These are phyloP conservation scores for Enteromius radiatus DNA, from an alignment of 2,797 vertebrate genomes.

Conservation along the genomic window DNA sequence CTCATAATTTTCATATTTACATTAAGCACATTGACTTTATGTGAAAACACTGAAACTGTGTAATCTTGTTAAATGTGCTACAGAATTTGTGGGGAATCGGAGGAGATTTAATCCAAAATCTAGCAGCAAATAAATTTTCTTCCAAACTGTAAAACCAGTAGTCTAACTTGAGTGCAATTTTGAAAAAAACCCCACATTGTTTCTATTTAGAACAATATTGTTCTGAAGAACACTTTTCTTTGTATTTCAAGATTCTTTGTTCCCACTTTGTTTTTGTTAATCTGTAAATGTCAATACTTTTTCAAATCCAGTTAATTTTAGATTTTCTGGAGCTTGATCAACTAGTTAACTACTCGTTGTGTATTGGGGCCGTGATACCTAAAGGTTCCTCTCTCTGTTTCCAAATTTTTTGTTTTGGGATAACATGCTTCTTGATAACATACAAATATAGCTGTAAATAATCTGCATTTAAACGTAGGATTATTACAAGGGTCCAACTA, in stretches of 20 bases:
- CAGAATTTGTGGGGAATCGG: not conserved
- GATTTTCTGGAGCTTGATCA: not conserved
- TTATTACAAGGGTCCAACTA: not conserved
- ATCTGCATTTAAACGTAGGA: not conserved
- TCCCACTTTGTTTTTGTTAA: not conserved
- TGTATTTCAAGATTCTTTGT: not conserved
- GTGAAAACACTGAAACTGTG: too few relatives aligned
- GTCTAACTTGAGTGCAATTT: not conserved
- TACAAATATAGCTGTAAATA: not conserved
- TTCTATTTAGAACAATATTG: not conserved
- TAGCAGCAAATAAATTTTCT: not conserved
- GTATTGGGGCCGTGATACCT: not conserved
- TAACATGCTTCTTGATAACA: not conserved
- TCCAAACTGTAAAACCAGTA: not conserved
- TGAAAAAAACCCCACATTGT: not conserved
- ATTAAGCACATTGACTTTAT: too few relatives aligned
- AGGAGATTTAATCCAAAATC: too few relatives aligned
- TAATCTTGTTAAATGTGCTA: not conserved
- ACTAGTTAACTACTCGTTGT: not conserved
- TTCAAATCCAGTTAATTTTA: not conserved
- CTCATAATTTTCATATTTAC: not conserved
- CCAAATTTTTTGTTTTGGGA: constrained; percentile 13
- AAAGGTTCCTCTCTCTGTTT: not conserved
- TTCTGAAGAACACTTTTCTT: not conserved
- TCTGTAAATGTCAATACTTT: not conserved